Evolutionary conservation across 1,140 invertebrate species (phyloP), one percentile per base, ranked within the genome.

Genomic region (Stegodyphus mimosarum): DNA sequence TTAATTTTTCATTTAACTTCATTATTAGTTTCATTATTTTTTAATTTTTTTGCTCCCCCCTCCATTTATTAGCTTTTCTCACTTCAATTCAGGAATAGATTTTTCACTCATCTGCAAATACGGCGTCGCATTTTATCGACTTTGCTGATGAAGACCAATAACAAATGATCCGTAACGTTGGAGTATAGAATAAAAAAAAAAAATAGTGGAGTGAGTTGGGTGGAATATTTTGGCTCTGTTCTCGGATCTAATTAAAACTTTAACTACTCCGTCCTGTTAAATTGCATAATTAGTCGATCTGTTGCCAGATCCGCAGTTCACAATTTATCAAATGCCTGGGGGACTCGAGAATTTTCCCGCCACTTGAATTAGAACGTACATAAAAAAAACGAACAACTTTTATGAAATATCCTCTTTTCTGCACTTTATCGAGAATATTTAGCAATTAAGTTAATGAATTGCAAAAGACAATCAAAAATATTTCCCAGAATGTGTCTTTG

Each of bases 401-500:
- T 84, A 84, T 84, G 81, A 84, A 84, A 84, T 84, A 84, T 84
- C 69, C 81, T 69, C 81, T 84, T 84, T 73, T 69, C 67, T 76
- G 67, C 33, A 33, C 33, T 33, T 33, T 33, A 33, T 33, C 33
- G 73, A 76, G 81, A 84, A 84, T 84, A 84, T 84, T 84, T 74
- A 75, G 81, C 81, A 84, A 84, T 84, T 84, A 84, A 84, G 33
- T 84, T 84, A 84, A 84, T 84, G 81, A 84, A 84, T 84, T 55
- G 81, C 64, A 84, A 84, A 76, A 69, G 18, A 66, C 72, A 84
- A 84, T 84, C 81, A 84, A 84, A 84, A 84, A 84, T 84, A 84
- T 83, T 64, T 53, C 17, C 5, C 49, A 33, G 17, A 6, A 74
- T 67, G 49, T 7, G 49, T 48, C 72, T 71, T 64, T n/a, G 7